Conservation (phyloP, 2,113 vertebrate species). For the Sigmodon hispidus region DNA sequence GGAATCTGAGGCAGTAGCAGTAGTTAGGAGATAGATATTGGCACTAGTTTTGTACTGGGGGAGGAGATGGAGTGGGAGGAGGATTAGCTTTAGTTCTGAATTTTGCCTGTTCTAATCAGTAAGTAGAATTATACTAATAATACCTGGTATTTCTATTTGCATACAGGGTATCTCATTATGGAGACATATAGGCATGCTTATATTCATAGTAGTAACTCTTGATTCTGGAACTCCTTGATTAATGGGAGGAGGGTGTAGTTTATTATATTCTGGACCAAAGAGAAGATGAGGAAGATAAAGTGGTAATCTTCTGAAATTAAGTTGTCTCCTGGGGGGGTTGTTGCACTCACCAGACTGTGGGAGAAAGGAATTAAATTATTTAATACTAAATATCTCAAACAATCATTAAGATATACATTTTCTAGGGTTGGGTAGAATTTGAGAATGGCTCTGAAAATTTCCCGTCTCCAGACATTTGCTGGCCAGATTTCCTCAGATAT, state of each 20-base stretch:
- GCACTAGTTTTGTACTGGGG: not conserved
- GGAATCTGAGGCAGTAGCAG: not conserved
- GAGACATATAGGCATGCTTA: too few relatives aligned
- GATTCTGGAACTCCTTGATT: not conserved
- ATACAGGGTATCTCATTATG: too few relatives aligned
- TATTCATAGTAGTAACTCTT: too few relatives aligned
- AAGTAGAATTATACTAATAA: too few relatives aligned
- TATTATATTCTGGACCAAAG: too few relatives aligned
- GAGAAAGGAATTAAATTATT: not conserved
- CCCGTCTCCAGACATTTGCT: not conserved
- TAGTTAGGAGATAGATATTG: not conserved
- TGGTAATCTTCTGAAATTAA: not conserved
- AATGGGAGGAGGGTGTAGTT: not conserved
- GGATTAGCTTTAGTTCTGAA: fast-evolving
- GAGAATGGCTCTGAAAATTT: not conserved
- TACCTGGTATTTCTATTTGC: too few relatives aligned
- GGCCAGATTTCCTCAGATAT: not conserved
- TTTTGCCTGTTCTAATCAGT: too few relatives aligned
- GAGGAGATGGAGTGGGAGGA: not conserved
- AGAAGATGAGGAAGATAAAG: too few relatives aligned
- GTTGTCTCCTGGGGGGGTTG: not conserved
- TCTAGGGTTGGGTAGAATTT: not conserved
- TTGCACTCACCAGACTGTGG: slow-evolving; percentile 55
- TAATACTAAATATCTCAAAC: slow-evolving; percentile 17
- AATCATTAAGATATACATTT: not conserved